Evolutionary conservation across 1,140 invertebrate genomes (phyloP).

Genomic region (Diabrotica undecimpunctata): DNA sequence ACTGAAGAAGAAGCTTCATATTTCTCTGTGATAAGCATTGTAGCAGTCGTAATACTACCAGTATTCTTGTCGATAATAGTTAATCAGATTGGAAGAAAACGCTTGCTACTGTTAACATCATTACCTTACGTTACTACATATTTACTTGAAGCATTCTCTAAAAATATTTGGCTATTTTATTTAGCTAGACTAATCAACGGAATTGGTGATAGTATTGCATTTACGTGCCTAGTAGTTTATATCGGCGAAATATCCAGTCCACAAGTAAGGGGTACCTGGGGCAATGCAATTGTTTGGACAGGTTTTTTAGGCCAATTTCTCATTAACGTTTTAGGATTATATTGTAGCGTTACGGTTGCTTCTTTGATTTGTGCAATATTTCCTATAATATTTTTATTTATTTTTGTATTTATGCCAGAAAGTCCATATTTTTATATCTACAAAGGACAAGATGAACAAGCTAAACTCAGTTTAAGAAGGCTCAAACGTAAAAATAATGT

Average conservation of each 20-base stretch:
- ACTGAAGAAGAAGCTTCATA: conserved; percentile 17
- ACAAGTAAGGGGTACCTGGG: neutral
- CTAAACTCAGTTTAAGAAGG: conserved; percentile 23
- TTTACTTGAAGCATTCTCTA: neutral
- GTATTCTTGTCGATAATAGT: neutral
- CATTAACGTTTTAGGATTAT: neutral
- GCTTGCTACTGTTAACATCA: neutral
- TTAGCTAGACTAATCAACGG: neutral
- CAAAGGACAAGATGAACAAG: conserved; percentile 28
- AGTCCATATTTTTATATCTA: conserved; percentile 34
- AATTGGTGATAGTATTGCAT: neutral
- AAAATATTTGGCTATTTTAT: neutral
- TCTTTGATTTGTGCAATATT: neutral
- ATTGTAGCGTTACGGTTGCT: neutral
- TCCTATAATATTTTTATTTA: neutral
- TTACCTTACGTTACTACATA: neutral
- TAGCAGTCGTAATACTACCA: neutral
- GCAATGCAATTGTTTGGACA: neutral
- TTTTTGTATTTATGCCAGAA: conserved; percentile 29
- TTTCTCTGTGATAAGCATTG: neutral
- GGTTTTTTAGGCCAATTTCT: neutral
- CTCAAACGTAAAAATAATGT: conserved; percentile 30
- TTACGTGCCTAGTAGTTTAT: neutral
- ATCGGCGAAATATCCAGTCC: neutral
- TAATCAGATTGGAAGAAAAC: conserved; percentile 5